Percentiles rank a stretch among this genome's conserved stretches.
phyloP scores from a whole-genome alignment of 2,797 vertebrate genomes.

The Eulemur albifrons region DNA sequence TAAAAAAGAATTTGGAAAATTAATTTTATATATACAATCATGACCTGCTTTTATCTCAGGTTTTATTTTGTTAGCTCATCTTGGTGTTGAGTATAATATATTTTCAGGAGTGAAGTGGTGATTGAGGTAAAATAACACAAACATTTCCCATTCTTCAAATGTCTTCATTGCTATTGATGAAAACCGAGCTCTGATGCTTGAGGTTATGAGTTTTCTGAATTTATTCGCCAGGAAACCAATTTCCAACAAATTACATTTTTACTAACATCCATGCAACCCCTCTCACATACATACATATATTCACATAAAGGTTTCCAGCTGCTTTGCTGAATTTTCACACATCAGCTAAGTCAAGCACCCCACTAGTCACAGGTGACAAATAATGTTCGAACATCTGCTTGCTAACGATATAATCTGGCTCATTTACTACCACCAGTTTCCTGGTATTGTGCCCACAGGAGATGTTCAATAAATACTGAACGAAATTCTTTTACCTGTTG shows the following conservation, averaged over 20 bases:
- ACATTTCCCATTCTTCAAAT: not conserved
- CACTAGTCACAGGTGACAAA: conserved; percentile 70
- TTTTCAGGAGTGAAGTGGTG: not conserved
- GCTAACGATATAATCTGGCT: conserved; percentile 70
- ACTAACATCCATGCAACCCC: not conserved
- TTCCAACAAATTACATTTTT: conserved; percentile 40
- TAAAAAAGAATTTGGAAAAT: conserved; percentile 1
- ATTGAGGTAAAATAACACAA: not conserved
- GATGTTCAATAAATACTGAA: conserved; percentile 70
- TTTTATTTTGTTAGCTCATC: conserved; percentile 13
- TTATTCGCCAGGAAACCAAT: conserved; percentile 17
- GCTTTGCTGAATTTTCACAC: conserved; percentile 60
- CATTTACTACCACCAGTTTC: conserved; percentile 68
- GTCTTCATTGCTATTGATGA: not conserved
- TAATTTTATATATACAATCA: not conserved
- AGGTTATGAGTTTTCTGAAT: conserved; percentile 25
- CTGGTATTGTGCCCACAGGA: conserved; percentile 64
- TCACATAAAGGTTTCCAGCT: conserved; percentile 62
- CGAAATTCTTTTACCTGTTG: conserved; percentile 67
- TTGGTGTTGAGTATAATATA: not conserved
- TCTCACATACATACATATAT: not conserved
- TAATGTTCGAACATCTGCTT: conserved; percentile 70
- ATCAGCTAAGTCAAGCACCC: conserved; percentile 62
- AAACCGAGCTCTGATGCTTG: not conserved
- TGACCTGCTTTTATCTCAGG: not conserved